These are phyloP conservation scores for Cichlasoma orientale DNA, from an alignment of 2,797 vertebrate species.

Conservation along the genomic window DNA sequence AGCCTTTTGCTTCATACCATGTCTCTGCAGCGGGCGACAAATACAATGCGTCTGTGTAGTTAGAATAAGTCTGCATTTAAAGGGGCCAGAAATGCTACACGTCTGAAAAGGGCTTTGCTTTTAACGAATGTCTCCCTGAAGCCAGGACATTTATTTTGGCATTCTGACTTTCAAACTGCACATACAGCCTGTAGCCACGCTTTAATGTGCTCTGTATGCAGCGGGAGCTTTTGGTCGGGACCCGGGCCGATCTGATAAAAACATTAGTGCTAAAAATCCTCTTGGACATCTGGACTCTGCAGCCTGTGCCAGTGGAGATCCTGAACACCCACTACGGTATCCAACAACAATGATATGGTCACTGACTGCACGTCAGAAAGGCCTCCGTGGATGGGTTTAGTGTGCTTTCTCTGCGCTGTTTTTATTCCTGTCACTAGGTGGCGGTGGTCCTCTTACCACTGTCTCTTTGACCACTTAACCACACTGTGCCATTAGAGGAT, in stretches of 20 bases:
- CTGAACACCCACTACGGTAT: constrained; percentile 30
- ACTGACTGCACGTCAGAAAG: constrained; percentile 63
- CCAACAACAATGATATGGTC: constrained; percentile 58
- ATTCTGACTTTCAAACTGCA: constrained; percentile 19
- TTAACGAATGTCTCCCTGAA: constrained; percentile 25
- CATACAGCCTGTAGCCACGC: constrained; percentile 17
- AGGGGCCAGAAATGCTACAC: background rate
- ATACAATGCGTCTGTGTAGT: background rate
- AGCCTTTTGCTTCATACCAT: background rate
- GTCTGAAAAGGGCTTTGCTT: constrained; percentile 51
- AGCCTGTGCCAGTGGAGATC: constrained; percentile 34
- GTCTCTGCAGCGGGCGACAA: background rate
- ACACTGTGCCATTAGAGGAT: constrained; percentile 24
- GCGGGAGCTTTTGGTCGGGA: constrained; percentile 32
- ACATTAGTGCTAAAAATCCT: constrained; percentile 51
- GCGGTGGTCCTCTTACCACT: constrained; percentile 24
- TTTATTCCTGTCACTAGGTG: constrained; percentile 65
- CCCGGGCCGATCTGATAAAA: constrained; percentile 25
- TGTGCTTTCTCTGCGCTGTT: constrained; percentile 66
- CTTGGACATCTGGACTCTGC: constrained; percentile 14
- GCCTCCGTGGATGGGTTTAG: constrained; percentile 65
- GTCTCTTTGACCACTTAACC: constrained; percentile 11
- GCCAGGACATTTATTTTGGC: constrained; percentile 7
- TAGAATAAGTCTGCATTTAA: background rate
- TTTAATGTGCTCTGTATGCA: constrained; percentile 12